A percentile compares a stretch with the other conserved stretches of the same genome.
phyloP scores from a whole-genome alignment of 1,140 invertebrate species.

The Nasonia vitripennis region DNA sequence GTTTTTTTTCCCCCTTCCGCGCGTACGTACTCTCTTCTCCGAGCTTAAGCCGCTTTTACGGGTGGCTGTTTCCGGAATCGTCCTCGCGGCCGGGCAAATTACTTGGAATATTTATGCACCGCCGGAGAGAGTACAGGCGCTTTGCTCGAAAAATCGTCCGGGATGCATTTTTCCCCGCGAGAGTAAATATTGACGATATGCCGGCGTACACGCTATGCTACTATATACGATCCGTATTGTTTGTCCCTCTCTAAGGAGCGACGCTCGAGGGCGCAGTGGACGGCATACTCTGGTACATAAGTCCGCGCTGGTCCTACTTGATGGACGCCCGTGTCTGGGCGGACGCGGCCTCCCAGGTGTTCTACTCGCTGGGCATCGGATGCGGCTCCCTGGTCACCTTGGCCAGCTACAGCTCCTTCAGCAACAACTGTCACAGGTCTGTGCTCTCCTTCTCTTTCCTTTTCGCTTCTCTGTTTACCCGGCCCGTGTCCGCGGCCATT shows the following conservation, averaged over 20 bases:
- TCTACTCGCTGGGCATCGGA: conserved; percentile 83
- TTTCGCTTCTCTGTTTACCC: not conserved
- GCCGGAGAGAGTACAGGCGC: too few species aligned
- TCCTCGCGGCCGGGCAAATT: not conserved
- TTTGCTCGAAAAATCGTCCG: too few species aligned
- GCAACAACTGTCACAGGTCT: conserved; percentile 82
- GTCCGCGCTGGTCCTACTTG: conserved; percentile 84
- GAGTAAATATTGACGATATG: too few species aligned
- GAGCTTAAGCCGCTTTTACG: not conserved
- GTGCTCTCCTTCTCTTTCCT: not conserved
- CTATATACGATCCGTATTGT: too few species aligned
- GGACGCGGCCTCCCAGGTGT: conserved; percentile 82
- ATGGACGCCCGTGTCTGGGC: conserved; percentile 77
- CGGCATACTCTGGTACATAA: conserved; percentile 86
- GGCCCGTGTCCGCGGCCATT: not conserved
- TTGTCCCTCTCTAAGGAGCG: conserved; percentile 68
- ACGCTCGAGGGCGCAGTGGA: conserved; percentile 83
- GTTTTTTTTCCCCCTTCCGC: too few species aligned
- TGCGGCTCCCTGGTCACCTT: conserved; percentile 84
- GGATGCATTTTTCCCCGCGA: too few species aligned
- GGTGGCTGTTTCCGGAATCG: not conserved
- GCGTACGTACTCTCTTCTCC: too few species aligned
- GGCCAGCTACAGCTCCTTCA: conserved; percentile 84
- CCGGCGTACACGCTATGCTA: too few species aligned
- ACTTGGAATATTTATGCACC: too few species aligned